A percentile compares a stretch with the other conserved stretches of the same genome.
phyloP scores from a whole-genome alignment of 2,888 invertebrate genomes.

The Leptopilina drosophilae region DNA sequence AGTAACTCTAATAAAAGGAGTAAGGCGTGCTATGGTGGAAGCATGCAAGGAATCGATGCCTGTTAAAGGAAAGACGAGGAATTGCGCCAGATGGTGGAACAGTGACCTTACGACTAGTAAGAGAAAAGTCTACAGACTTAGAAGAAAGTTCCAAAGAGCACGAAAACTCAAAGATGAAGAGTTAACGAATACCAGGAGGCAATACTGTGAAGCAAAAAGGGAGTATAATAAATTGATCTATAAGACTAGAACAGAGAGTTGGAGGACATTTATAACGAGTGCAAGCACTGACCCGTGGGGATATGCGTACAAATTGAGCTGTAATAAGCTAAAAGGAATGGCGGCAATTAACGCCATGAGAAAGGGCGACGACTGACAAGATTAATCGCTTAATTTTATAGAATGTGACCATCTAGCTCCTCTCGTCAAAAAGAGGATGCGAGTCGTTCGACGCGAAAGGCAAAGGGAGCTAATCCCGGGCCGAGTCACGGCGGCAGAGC shows the following conservation, averaged over 20 bases:
- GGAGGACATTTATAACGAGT: background rate
- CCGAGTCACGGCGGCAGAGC: too few relatives aligned
- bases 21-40: background rate
- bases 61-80: background rate
- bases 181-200: fast-evolving
- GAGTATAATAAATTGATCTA: background rate
- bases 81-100: conserved; percentile 10
- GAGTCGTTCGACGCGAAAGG: too few relatives aligned
- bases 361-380: too few relatives aligned
- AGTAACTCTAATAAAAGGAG: too few relatives aligned
- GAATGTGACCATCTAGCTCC: too few relatives aligned
- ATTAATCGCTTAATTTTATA: too few relatives aligned
- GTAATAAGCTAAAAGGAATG: background rate
- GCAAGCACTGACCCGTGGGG: conserved; percentile 7
- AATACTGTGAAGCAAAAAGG: background rate
- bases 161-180: too few relatives aligned
- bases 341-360: background rate
- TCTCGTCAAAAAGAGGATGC: too few relatives aligned
- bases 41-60: background rate
- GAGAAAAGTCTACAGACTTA: background rate
- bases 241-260: background rate
- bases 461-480: too few relatives aligned
- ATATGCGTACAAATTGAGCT: background rate
- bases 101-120: background rate
- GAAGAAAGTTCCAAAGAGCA: background rate